Conservation (phyloP, 2,113 vertebrate genomes). For the Crocuta crocuta region DNA sequence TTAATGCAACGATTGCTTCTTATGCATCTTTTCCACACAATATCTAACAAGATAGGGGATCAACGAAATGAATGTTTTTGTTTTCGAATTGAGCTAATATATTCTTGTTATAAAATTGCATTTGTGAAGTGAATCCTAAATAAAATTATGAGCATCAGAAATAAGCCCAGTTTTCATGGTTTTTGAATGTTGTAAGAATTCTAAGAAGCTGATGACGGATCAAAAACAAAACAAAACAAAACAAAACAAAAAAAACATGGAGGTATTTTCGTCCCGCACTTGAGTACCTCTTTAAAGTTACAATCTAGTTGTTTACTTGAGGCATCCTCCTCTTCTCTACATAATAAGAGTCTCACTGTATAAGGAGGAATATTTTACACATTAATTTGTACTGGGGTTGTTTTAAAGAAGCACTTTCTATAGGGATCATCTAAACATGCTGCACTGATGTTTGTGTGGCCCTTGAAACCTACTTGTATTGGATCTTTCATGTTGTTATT, state of each 20-base stretch:
- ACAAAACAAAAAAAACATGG: no score
- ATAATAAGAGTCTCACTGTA: neutral
- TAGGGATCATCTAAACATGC: neutral
- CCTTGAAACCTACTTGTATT: neutral
- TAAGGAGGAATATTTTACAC: slow-evolving; percentile 1
- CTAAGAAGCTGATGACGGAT: neutral
- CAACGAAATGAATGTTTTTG: neutral
- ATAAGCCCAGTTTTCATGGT: neutral
- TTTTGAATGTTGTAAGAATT: neutral
- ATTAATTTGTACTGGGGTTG: neutral
- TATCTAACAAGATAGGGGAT: neutral
- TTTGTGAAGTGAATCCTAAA: slow-evolving; percentile 10
- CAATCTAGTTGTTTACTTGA: neutral
- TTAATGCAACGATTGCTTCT: neutral
- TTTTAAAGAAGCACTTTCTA: neutral
- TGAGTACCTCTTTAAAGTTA: neutral
- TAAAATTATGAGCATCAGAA: slow-evolving; percentile 12
- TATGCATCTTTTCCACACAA: neutral
- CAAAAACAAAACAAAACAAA: neutral
- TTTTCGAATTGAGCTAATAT: neutral
- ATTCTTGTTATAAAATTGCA: neutral
- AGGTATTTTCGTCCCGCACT: neutral
- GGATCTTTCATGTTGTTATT: neutral
- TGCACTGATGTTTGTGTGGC: neutral
- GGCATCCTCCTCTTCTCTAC: neutral